Conservation (phyloP, 2,113 vertebrate genomes). For the Cinclus mexicanus region DNA sequence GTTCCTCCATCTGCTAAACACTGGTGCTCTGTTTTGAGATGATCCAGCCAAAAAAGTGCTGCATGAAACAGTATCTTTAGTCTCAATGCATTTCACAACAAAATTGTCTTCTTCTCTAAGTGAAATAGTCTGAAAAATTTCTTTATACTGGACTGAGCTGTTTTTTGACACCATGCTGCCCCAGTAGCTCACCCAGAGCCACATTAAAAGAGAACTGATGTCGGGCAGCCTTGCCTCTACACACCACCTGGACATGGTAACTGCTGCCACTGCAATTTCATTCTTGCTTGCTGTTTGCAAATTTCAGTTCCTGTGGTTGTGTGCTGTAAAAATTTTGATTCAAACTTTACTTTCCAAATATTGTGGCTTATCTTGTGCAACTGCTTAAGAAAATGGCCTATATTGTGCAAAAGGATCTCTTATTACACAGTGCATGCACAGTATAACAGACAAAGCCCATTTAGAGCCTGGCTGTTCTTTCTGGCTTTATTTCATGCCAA, state of each 20-base stretch:
- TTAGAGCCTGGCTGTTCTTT: background rate
- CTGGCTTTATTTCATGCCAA: background rate
- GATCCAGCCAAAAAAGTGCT: background rate
- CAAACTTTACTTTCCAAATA: slow-evolving; percentile 59
- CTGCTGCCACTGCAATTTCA: slow-evolving; percentile 49
- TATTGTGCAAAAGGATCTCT: slow-evolving; percentile 8
- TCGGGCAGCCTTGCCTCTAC: slow-evolving; percentile 3
- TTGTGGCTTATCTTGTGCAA: slow-evolving; percentile 59
- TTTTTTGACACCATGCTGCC: background rate
- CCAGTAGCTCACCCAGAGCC: slow-evolving; percentile 18
- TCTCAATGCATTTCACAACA: background rate
- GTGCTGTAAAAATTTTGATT: slow-evolving; percentile 55
- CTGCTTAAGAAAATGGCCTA: background rate
- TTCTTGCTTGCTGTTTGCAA: slow-evolving; percentile 43
- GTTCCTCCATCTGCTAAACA: background rate
- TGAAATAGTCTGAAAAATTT: background rate
- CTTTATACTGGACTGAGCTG: background rate
- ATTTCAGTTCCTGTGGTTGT: slow-evolving; percentile 66
- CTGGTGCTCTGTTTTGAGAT: background rate
- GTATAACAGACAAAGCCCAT: background rate
- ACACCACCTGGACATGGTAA: slow-evolving; percentile 27
- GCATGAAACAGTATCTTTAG: background rate
- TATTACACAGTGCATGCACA: background rate
- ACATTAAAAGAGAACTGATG: slow-evolving; percentile 27
- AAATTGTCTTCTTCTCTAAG: background rate